phyloP scores from a whole-genome alignment of 2,113 vertebrate species.

The Uropsilus gracilis region DNA sequence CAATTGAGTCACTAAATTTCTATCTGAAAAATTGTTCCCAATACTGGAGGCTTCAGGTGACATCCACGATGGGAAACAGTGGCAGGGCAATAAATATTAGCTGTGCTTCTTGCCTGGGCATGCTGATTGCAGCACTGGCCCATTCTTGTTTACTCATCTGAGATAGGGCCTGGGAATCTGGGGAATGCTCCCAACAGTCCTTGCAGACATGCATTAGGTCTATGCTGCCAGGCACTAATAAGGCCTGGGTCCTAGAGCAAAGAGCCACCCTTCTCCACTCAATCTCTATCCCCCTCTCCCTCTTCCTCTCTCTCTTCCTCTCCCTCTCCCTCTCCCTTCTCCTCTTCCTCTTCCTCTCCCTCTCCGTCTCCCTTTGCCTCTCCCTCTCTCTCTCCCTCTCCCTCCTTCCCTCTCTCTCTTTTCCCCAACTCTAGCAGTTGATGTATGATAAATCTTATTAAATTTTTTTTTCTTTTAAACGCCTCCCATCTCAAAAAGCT shows the following conservation, averaged over 20 bases:
- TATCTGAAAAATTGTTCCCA: constrained; percentile 2
- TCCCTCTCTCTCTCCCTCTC: not conserved
- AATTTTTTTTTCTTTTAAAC: not conserved
- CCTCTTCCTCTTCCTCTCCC: too few relatives aligned
- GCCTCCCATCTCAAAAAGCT: constrained; percentile 4
- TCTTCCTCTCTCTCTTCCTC: too few relatives aligned
- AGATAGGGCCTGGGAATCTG: not conserved
- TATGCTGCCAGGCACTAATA: not conserved
- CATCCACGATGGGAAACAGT: not conserved
- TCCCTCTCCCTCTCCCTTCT: not conserved
- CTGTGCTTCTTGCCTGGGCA: not conserved
- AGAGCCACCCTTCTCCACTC: not conserved
- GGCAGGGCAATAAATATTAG: not conserved
- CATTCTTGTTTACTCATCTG: not conserved
- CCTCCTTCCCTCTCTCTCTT: too few relatives aligned
- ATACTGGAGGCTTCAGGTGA: not conserved
- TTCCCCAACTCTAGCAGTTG: not conserved
- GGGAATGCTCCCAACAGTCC: not conserved
- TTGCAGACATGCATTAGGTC: not conserved
- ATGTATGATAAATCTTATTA: constrained; percentile 15
- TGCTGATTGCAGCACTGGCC: fast-evolving
- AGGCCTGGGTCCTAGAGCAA: not conserved
- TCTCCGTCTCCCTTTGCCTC: too few relatives aligned
- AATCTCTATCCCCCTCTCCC: not conserved
- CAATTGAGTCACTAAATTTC: constrained; percentile 56